Evolutionary conservation across 2,888 invertebrate genomes (phyloP), one percentile per base, ranked within the genome.

Genomic region (Stenichneumon culpator): DNA sequence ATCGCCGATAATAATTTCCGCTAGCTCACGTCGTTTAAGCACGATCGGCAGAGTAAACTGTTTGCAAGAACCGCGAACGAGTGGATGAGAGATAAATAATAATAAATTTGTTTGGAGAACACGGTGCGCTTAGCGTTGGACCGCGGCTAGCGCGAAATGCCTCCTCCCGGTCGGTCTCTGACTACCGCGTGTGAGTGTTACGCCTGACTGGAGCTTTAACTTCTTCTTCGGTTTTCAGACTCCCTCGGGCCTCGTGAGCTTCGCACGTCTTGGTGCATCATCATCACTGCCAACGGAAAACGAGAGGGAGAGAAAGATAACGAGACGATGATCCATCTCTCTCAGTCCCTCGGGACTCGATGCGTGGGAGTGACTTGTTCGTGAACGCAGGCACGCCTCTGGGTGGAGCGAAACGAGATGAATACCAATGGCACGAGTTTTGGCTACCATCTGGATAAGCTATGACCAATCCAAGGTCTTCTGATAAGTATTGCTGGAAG

Each of bases 141-240:
- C 36, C 68, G 68, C 69, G 60, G 28, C 36, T 47, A 28, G 57
- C 52, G 39, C 52, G n/a, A 73, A 65, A 32, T 72, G 32, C 16
- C 44, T 22, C 57, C 47, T 36, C 68, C 47, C 52, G 68, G 78
- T n/a, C 28, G 36, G 68, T 22, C 47, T n/a, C 54, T 63, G 83
- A 84, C 84, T 83, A 78, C 77, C 84, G 83, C 83, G 83, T 84
- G 83, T 83, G 86, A 91, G 90, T 89, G 91, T 91, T 91, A 89
- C 90, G 90, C 87, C 86, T 90, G 91, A 91, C 92, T 91, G 91
- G 89, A 89, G 87, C 80, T 82, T 86, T 78, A 69, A 86, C 74
- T 86, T 84, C 83, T 69, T 79, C 70, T n/a, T 65, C 73, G 69
- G 54, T 47, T 65, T 69, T 63, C 78, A 39, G 79, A 14, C 54